Percentiles rank a stretch among this genome's conserved stretches.
phyloP scores from a whole-genome alignment of 2,797 vertebrate genomes.

The Brachymystax lenok region DNA sequence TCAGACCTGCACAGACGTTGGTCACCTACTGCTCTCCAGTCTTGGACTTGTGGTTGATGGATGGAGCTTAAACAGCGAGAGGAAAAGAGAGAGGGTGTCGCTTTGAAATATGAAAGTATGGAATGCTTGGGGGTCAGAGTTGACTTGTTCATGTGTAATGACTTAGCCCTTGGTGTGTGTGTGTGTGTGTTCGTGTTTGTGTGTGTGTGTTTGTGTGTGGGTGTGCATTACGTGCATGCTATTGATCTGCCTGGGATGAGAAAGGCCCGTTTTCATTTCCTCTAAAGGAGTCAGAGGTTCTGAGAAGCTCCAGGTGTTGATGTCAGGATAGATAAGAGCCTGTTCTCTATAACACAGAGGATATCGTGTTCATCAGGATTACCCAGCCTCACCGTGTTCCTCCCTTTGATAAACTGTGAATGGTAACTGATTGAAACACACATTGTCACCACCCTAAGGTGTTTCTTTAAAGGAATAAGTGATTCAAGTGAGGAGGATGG shows the following conservation, averaged over 20 bases:
- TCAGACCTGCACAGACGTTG: background rate
- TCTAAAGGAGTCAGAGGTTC: background rate
- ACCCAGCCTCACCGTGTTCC: slow-evolving; percentile 18
- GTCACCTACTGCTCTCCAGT: too few relatives aligned
- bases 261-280: background rate
- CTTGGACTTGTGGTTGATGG: too few relatives aligned
- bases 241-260: background rate
- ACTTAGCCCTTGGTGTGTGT: background rate
- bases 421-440: slow-evolving; percentile 3
- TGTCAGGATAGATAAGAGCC: slow-evolving; percentile 28
- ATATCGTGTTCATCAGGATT: slow-evolving; percentile 43
- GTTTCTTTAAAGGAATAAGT: background rate
- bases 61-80: too few relatives aligned
- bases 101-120: too few relatives aligned
- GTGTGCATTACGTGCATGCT: slow-evolving; percentile 4
- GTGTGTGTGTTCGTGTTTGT: background rate
- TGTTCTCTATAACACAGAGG: background rate
- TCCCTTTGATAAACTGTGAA: background rate
- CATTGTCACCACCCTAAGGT: background rate
- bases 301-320: background rate
- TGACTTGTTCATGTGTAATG: background rate
- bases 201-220: background rate
- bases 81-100: too few relatives aligned
- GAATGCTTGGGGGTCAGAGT: background rate
- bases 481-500: background rate